These are phyloP conservation scores for Hyphantria cunea DNA, from an alignment of 1,140 invertebrate species.

Conservation along the genomic window DNA sequence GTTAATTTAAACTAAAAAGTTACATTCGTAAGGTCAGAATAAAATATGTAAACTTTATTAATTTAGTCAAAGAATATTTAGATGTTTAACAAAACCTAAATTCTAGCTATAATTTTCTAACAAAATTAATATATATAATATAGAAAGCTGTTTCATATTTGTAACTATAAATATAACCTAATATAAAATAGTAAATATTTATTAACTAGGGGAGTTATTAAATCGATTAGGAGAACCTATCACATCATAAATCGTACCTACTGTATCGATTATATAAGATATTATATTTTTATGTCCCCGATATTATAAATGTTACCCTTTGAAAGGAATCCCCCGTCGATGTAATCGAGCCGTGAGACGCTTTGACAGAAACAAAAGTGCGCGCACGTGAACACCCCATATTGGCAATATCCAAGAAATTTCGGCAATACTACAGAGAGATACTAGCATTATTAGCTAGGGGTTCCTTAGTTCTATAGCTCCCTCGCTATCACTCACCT, in stretches of 20 bases:
- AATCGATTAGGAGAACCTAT: slow-evolving; percentile 14
- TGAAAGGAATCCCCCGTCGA: slow-evolving; percentile 20
- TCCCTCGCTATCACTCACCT: slow-evolving; percentile 78
- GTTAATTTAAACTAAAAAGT: too few species aligned
- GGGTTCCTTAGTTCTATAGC: slow-evolving; percentile 62
- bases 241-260: neutral
- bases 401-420: slow-evolving; percentile 80
- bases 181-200: too few species aligned
- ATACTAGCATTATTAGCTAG: slow-evolving; percentile 76
- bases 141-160: too few species aligned
- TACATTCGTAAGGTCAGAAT: too few species aligned
- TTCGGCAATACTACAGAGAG: slow-evolving; percentile 69
- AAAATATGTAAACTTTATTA: too few species aligned
- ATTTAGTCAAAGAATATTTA: too few species aligned
- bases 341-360: slow-evolving; percentile 28
- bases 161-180: too few species aligned
- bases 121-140: too few species aligned
- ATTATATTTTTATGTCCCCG: slow-evolving; percentile 9
- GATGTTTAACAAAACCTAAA: too few species aligned
- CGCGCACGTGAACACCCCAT: slow-evolving; percentile 68
- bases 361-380: slow-evolving; percentile 72
- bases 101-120: too few species aligned
- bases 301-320: slow-evolving; percentile 12
- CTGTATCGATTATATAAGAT: neutral
- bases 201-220: too few species aligned